Evolutionary conservation across 1,140 invertebrate species (phyloP), one percentile per base, ranked within the genome.

Genomic region (Galleria mellonella): DNA sequence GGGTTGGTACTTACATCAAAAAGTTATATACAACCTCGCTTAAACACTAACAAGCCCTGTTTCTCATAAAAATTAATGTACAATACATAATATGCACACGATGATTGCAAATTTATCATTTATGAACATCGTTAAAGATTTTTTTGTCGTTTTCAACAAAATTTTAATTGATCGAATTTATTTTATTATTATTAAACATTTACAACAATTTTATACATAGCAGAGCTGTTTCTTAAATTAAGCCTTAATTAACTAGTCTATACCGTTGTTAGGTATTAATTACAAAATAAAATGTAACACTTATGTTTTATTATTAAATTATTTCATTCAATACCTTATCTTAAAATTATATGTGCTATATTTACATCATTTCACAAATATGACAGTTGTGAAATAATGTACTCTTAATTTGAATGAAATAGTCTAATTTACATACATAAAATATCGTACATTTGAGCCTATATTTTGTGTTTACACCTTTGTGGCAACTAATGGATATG

Each of bases 401-500:
- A 35, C 29, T 39, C 46, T 27, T 17, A 47, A 36, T 54, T 54
- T 63, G 56, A 66, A 63, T 68, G 51, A 63, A 69, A 66, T 56
- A 58, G 27, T 54, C 57, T 61, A 57, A 65, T 68, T 45, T 47
- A 47, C 37, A 54, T 56, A 43, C 35, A 27, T 35, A 35, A 23
- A n/a, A 38, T 37, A 43, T 56, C 62, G 56, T 69, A 67, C 38
- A 69, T 49, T 81, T 83, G 79, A 79, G 74, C 74, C 74, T 68
- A 64, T 55, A 45, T 29, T 74, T 81, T 83, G 76, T 83, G 76
- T 74, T 81, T 69, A 17, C 36, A 39, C 43, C 68, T 48, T 73
- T 66, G 68, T 72, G 65, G 53, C 65, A 49, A 47, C 67, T 69
- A 62, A 50, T 43, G 50, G 74, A 81, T 83, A 83, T 81, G 74